Evolutionary conservation across 2,888 invertebrate species (phyloP).

Genomic region (Apotomis capreana): DNA sequence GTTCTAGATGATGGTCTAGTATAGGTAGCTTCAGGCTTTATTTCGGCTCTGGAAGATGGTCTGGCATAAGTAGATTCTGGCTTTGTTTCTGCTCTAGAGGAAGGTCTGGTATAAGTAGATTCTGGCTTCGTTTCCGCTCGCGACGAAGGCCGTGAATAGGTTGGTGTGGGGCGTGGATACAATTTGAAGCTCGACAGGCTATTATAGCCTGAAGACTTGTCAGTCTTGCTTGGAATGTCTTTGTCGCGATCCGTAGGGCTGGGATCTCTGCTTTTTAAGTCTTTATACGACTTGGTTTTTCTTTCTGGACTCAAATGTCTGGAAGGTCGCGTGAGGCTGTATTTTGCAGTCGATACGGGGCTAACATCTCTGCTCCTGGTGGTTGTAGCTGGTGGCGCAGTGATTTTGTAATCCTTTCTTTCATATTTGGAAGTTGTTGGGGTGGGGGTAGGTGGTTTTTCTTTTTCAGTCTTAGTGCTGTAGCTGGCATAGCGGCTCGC

Average conservation of each 20-base stretch:
- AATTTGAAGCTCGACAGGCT: conserved; percentile 79
- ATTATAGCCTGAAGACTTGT: conserved; percentile 80
- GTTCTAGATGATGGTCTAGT: conserved; percentile 22
- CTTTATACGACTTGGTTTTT: conserved; percentile 69
- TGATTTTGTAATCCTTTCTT: conserved; percentile 78
- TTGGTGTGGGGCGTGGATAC: conserved; percentile 77
- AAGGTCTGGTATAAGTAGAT: conserved; percentile 6
- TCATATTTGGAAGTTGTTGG: conserved; percentile 54
- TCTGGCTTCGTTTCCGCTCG: conserved; percentile 63
- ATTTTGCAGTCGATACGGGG: conserved; percentile 77
- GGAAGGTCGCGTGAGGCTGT: conserved; percentile 70
- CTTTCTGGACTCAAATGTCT: conserved; percentile 80
- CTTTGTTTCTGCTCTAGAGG: conserved; percentile 22
- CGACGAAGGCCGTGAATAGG: conserved; percentile 65
- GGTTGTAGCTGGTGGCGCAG: conserved; percentile 63
- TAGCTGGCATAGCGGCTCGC: conserved; percentile 75
- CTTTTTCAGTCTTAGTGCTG: conserved; percentile 53
- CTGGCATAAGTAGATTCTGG: conserved; percentile 62
- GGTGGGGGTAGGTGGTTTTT: conserved; percentile 41
- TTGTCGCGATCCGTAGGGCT: conserved; percentile 82
- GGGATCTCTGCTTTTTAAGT: conserved; percentile 78
- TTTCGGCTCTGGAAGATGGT: conserved; percentile 62
- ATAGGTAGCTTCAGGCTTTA: conserved; percentile 13
- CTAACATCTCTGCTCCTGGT: conserved; percentile 83
- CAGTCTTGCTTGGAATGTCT: conserved; percentile 83